These are phyloP conservation scores for Cairina moschata DNA, from an alignment of 2,113 vertebrate genomes.

Conservation along the genomic window DNA sequence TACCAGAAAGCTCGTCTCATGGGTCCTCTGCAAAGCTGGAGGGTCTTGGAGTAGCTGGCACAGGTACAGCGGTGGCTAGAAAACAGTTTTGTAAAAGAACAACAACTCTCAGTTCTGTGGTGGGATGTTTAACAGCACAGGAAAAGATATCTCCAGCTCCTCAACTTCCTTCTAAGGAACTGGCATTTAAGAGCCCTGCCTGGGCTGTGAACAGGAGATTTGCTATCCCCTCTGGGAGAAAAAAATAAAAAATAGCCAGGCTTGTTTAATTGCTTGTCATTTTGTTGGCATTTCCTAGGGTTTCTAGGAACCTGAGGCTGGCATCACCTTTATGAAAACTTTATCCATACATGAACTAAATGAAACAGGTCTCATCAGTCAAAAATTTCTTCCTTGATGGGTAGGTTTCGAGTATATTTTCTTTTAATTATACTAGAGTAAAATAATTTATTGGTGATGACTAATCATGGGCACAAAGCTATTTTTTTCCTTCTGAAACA, in stretches of 20 bases:
- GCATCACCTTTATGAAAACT: neutral
- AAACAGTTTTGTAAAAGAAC: neutral
- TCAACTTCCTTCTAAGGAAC: neutral
- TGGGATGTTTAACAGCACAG: neutral
- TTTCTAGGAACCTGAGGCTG: neutral
- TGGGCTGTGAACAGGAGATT: neutral
- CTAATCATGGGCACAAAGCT: neutral
- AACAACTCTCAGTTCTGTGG: neutral
- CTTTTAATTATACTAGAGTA: slow-evolving; percentile 16
- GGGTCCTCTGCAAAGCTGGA: neutral
- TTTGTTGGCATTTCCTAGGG: neutral
- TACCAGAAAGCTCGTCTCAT: neutral
- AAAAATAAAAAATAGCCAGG: neutral
- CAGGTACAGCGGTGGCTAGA: neutral
- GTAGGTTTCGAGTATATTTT: slow-evolving; percentile 43
- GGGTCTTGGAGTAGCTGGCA: neutral
- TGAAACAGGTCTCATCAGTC: neutral
- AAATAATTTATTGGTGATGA: slow-evolving; percentile 39
- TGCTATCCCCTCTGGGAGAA: neutral
- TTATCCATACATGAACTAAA: neutral
- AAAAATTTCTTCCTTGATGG: neutral
- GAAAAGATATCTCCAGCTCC: neutral
- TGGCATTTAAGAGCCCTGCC: neutral
- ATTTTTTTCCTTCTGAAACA: neutral
- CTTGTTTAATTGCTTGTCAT: neutral